Evolutionary conservation across 2,113 vertebrate genomes (phyloP).

Genomic region (Sclerurus mexicanus): DNA sequence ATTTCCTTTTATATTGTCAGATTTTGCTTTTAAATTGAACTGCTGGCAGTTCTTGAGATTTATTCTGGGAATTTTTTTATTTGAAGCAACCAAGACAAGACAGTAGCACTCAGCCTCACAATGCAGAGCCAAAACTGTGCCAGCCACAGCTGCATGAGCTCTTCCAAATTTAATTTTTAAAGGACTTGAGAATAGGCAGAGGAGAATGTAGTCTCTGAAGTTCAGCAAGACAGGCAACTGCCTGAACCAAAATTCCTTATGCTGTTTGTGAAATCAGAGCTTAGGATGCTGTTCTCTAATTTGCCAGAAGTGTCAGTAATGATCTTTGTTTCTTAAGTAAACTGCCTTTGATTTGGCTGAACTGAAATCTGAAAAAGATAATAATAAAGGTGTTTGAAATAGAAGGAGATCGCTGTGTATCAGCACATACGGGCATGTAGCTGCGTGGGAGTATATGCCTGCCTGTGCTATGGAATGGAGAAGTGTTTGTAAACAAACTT

Average conservation of each 20-base stretch:
- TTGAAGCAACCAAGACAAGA: not conserved
- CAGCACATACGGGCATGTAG: accelerated
- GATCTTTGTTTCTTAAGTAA: not conserved
- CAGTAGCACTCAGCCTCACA: not conserved
- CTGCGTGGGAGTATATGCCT: accelerated
- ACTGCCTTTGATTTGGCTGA: not conserved
- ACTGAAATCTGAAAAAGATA: not conserved
- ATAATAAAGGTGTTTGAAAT: not conserved
- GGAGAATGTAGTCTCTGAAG: not conserved
- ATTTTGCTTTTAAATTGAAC: not conserved
- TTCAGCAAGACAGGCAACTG: not conserved
- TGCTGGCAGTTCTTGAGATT: not conserved
- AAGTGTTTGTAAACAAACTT: not conserved
- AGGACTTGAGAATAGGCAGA: not conserved
- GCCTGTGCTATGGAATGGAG: not conserved
- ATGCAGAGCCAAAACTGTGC: not conserved
- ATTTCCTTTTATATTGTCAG: not conserved
- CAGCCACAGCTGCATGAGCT: not conserved
- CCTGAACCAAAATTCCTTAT: not conserved
- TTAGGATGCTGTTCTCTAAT: not conserved
- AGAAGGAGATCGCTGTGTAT: not conserved
- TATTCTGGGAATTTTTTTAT: not conserved
- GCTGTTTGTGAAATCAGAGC: not conserved
- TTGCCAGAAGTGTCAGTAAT: not conserved
- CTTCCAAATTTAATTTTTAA: not conserved